Conservation (phyloP, 2,888 invertebrate genomes). For the Chrysolina oricalcia region DNA sequence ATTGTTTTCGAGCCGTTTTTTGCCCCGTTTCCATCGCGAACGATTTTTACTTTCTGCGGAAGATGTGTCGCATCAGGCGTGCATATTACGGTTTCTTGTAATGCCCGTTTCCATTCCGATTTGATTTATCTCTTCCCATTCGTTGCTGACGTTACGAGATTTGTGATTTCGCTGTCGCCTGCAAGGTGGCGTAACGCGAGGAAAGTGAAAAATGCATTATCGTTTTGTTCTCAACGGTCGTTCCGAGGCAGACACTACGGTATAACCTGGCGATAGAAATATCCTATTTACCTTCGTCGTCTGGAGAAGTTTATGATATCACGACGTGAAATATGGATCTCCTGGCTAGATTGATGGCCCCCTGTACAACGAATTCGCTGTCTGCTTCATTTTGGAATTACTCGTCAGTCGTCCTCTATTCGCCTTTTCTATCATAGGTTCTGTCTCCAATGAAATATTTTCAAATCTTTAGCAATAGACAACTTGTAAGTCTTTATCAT, state of each 20-base stretch:
- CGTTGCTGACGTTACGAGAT: constrained; percentile 28
- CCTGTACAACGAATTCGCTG: too few species aligned
- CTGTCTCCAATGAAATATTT: too few species aligned
- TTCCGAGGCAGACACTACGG: constrained; percentile 3
- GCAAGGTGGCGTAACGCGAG: constrained; percentile 12
- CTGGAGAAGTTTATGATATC: neutral
- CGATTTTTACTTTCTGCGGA: constrained; percentile 45
- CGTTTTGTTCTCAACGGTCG: neutral
- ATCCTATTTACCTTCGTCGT: neutral
- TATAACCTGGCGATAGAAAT: neutral
- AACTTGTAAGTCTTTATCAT: too few species aligned
- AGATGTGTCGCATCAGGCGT: constrained; percentile 41
- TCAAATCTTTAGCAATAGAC: too few species aligned
- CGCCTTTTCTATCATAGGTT: too few species aligned
- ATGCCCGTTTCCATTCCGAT: constrained; percentile 33
- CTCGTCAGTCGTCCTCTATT: too few species aligned
- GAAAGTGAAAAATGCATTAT: constrained; percentile 23
- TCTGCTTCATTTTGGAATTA: too few species aligned
- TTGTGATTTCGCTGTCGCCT: constrained; percentile 20
- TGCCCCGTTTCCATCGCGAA: constrained; percentile 37
- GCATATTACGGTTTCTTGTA: constrained; percentile 47
- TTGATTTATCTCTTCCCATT: constrained; percentile 24
- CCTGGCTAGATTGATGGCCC: too few species aligned
- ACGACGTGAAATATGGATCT: too few species aligned
- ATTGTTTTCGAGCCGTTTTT: constrained; percentile 45